A percentile compares a stretch with the other conserved stretches of the same genome.
Evolutionary conservation across 2,888 invertebrate genomes (phyloP).

Genomic region (Lepidochrysops patricia): DNA sequence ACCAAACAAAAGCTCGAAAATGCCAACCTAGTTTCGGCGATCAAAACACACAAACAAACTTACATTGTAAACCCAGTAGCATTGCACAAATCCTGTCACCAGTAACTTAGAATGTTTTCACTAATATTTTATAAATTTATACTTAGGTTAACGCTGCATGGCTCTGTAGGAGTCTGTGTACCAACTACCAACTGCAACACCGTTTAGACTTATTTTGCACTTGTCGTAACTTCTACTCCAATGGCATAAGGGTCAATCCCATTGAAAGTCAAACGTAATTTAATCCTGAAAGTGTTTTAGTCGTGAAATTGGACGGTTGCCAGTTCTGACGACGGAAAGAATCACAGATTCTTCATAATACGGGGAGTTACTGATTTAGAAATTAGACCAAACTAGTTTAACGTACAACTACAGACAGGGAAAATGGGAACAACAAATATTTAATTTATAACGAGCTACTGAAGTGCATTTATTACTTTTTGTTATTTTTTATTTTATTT

Average conservation of each 20-base stretch:
- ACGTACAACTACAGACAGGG: too few relatives aligned
- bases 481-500: too few relatives aligned
- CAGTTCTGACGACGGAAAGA: constrained; percentile 28
- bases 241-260: too few relatives aligned
- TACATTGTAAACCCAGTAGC: constrained; percentile 7
- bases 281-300: too few relatives aligned
- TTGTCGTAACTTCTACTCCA: too few relatives aligned
- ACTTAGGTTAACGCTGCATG: not conserved
- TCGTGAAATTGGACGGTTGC: constrained; percentile 33
- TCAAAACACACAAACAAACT: constrained; percentile 7
- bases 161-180: not conserved
- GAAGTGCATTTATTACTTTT: too few relatives aligned
- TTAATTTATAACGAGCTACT: too few relatives aligned
- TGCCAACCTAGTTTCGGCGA: not conserved
- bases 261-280: too few relatives aligned
- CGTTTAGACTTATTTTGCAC: too few relatives aligned
- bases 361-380: constrained; percentile 2
- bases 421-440: too few relatives aligned
- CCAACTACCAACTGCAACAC: too few relatives aligned
- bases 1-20: not conserved
- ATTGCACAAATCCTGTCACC: not conserved
- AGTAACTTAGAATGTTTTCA: constrained; percentile 24
- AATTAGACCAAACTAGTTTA: not conserved
- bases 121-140: not conserved
- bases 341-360: constrained; percentile 22